A percentile compares a stretch with the other conserved stretches of the same genome.
Conservation (phyloP, 2,797 vertebrate genomes). For the Pipistrellus pygmaeus region DNA sequence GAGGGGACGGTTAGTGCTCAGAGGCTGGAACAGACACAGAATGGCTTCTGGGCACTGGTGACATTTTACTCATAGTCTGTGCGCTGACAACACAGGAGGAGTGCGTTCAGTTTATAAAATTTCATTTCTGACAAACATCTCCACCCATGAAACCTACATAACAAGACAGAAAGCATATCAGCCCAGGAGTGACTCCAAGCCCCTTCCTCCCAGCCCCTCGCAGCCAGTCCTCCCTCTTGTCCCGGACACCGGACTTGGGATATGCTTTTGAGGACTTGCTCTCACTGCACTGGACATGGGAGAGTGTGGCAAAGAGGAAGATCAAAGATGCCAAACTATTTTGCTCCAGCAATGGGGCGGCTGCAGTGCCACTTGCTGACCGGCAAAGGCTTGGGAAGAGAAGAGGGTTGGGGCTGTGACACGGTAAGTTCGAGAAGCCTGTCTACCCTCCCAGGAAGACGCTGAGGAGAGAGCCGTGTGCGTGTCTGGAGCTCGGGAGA, state of each 20-base stretch:
- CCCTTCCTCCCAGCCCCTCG: no score
- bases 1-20: background rate
- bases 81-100: background rate
- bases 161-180: background rate
- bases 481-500: background rate
- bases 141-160: background rate
- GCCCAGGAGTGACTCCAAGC: background rate
- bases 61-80: background rate
- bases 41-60: background rate
- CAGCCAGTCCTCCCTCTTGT: background rate
- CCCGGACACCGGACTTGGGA: background rate
- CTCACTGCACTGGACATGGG: background rate
- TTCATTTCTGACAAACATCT: background rate
- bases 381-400: background rate
- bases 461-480: background rate
- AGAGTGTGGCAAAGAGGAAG: background rate
- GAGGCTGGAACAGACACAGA: background rate
- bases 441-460: background rate
- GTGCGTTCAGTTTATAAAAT: background rate
- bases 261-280: background rate
- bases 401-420: background rate
- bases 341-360: background rate
- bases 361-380: background rate
- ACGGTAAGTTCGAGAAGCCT: background rate
- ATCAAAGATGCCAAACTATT: background rate